Evolutionary conservation across 2,113 vertebrate species (phyloP).

Genomic region (Tichodroma muraria): DNA sequence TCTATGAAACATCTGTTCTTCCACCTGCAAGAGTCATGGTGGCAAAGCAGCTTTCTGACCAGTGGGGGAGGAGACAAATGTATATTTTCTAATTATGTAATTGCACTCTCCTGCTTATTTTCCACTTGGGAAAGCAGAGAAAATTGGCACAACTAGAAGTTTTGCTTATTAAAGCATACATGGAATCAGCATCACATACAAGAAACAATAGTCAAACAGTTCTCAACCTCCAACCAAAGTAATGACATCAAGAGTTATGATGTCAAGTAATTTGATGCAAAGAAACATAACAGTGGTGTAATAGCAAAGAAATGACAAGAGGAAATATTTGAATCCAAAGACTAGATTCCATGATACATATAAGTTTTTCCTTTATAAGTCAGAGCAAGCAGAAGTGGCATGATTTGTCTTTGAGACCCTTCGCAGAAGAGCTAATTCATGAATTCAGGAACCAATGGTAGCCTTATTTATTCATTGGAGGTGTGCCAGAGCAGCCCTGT

Average conservation of each 20-base stretch:
- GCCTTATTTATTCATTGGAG: background rate
- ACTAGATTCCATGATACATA: background rate
- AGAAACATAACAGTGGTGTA: background rate
- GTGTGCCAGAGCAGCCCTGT: background rate
- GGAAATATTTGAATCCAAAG: background rate
- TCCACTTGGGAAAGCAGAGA: background rate
- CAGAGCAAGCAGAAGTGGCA: background rate
- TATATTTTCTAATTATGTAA: constrained; percentile 28
- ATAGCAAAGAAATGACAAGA: background rate
- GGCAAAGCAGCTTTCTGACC: background rate
- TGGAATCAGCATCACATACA: background rate
- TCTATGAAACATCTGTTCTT: constrained; percentile 1
- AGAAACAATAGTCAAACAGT: background rate
- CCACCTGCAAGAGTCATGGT: background rate
- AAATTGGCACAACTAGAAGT: constrained; percentile 2
- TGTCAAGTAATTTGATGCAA: background rate
- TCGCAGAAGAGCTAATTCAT: background rate
- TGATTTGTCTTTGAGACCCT: background rate
- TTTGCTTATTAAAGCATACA: background rate
- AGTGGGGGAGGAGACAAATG: background rate
- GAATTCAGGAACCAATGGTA: background rate
- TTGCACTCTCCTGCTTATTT: constrained; percentile 8
- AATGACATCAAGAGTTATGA: background rate
- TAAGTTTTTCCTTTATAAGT: background rate
- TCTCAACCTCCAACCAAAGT: background rate